phyloP scores from a whole-genome alignment of 1,140 invertebrate genomes.

The Ceratosolen solmsi region DNA sequence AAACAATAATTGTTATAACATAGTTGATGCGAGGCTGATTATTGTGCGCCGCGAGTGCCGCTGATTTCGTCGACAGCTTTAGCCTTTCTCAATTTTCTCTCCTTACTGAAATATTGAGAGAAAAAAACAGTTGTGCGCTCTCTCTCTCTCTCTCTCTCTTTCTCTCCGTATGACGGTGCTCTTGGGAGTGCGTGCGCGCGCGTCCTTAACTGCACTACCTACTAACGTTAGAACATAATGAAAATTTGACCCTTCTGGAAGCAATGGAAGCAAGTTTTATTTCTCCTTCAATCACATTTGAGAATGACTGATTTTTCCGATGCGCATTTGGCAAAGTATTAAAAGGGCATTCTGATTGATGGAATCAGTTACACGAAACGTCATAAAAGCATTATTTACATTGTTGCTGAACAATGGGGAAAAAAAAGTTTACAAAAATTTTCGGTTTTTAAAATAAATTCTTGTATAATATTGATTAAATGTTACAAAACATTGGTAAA shows the following conservation, averaged over 20 bases:
- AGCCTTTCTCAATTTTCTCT: background rate
- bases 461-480: background rate
- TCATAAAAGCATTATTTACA: constrained; percentile 7
- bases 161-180: too few relatives aligned
- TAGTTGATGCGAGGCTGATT: background rate
- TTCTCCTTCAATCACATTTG: background rate
- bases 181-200: too few relatives aligned
- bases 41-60: background rate
- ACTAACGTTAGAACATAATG: background rate
- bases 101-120: background rate
- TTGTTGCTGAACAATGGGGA: background rate
- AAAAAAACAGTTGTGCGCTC: background rate
- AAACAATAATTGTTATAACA: background rate
- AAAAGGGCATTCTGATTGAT: background rate
- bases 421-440: background rate
- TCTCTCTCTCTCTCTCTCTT: too few relatives aligned
- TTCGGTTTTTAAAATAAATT: background rate
- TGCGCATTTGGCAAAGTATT: background rate
- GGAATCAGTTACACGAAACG: background rate
- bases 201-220: too few relatives aligned
- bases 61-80: constrained; percentile 20
- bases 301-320: background rate
- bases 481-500: background rate
- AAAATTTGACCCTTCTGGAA: background rate
- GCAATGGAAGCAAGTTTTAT: too few relatives aligned